A percentile compares a stretch with the other conserved stretches of the same genome.
phyloP scores from a whole-genome alignment of 2,888 invertebrate species.

The Callimorpha dominula region DNA sequence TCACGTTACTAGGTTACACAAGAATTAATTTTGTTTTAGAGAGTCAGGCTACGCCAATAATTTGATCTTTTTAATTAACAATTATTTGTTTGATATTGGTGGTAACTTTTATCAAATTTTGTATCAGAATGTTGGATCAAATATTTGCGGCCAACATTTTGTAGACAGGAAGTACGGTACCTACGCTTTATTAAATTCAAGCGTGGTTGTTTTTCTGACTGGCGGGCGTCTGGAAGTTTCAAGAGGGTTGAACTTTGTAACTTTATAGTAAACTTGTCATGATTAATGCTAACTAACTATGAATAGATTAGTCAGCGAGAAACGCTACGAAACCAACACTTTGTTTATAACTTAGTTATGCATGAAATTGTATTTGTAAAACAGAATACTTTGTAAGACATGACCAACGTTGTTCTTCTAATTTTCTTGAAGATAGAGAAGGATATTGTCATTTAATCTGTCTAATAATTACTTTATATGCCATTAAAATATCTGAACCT shows the following conservation, averaged over 20 bases:
- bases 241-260: conserved; percentile 52
- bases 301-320: conserved; percentile 52
- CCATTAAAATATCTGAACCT: no score
- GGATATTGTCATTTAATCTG: background rate
- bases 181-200: conserved; percentile 57
- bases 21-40: background rate
- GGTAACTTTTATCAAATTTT: conserved; percentile 8
- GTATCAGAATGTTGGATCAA: conserved; percentile 23
- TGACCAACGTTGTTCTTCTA: background rate
- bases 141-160: conserved; percentile 35
- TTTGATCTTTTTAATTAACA: background rate
- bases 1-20: background rate
- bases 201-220: conserved; percentile 54
- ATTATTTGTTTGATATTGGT: background rate
- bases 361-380: conserved; percentile 5
- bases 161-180: conserved; percentile 51
- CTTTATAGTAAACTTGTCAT: conserved; percentile 53
- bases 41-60: background rate
- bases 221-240: conserved; percentile 49
- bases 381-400: background rate
- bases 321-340: conserved; percentile 39
- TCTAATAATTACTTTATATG: background rate
- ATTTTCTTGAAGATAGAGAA: background rate
- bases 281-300: conserved; percentile 55
- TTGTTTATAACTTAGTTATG: conserved; percentile 36